phyloP scores from a whole-genome alignment of 2,888 invertebrate species.

The Acleris cristana region DNA sequence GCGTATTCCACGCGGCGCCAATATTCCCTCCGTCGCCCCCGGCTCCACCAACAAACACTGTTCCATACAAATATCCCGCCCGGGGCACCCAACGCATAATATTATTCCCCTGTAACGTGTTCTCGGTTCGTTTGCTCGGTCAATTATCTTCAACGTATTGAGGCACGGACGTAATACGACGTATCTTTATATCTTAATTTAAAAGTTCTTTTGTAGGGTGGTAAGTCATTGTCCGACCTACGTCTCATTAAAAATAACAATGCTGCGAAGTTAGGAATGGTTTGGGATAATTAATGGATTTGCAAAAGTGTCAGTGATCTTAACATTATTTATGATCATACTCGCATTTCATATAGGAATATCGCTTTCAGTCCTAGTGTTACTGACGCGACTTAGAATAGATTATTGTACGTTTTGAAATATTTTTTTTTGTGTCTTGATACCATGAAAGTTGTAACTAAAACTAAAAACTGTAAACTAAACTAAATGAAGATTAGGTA shows the following conservation, averaged over 20 bases:
- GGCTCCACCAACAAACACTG: constrained; percentile 19
- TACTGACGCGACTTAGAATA: no score
- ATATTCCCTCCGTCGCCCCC: constrained; percentile 15
- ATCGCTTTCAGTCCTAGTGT: no score
- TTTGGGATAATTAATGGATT: neutral
- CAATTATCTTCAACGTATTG: constrained; percentile 71
- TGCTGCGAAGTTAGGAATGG: constrained; percentile 3
- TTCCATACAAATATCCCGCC: constrained; percentile 20
- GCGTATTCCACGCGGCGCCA: constrained; percentile 25
- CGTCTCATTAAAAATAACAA: constrained; percentile 19
- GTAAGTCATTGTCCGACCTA: constrained; percentile 6
- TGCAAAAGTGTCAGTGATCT: neutral
- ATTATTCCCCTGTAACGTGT: constrained; percentile 69
- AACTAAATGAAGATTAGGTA: no score
- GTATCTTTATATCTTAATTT: constrained; percentile 42
- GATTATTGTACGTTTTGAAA: no score
- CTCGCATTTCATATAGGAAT: no score
- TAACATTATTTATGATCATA: neutral
- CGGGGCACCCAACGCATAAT: constrained; percentile 45
- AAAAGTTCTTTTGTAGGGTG: constrained; percentile 5
- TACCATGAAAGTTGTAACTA: no score
- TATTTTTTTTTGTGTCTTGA: no score
- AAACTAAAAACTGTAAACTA: no score
- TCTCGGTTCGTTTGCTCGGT: constrained; percentile 70
- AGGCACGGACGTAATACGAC: constrained; percentile 50